Evolutionary conservation across 2,888 invertebrate genomes (phyloP).

Genomic region (Cerastoderma edule): DNA sequence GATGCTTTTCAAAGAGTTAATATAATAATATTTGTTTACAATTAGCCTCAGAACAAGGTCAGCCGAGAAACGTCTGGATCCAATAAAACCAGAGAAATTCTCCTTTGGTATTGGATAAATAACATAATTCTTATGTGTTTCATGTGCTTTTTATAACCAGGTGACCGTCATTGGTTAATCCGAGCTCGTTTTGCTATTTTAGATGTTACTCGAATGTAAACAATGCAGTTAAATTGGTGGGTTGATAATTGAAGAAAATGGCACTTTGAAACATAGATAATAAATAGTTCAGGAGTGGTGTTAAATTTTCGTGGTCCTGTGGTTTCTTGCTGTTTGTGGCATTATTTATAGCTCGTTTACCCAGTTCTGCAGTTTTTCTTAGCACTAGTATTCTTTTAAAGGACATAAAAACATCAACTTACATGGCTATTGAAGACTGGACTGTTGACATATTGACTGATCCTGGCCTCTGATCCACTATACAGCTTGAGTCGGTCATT

Average conservation of each 20-base stretch:
- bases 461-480: constrained; percentile 86
- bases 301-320: neutral
- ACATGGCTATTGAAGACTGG: constrained; percentile 91
- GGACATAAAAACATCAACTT: constrained; percentile 84
- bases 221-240: no score
- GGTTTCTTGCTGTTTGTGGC: neutral
- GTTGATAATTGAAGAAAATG: neutral
- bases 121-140: no score
- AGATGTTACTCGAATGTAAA: no score
- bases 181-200: no score
- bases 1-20: no score
- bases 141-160: no score
- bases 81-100: no score
- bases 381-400: neutral
- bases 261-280: neutral
- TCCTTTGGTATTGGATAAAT: no score
- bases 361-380: neutral
- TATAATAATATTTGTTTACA: no score
- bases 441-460: constrained; percentile 94
- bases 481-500: constrained; percentile 82
- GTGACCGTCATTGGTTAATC: no score
- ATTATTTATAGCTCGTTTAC: neutral
- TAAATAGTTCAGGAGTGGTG: neutral
- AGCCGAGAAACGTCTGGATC: no score
- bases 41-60: no score